Evolutionary conservation across 2,888 invertebrate genomes (phyloP), one percentile per base, ranked within the genome.

Genomic region (Tenthredo notha): DNA sequence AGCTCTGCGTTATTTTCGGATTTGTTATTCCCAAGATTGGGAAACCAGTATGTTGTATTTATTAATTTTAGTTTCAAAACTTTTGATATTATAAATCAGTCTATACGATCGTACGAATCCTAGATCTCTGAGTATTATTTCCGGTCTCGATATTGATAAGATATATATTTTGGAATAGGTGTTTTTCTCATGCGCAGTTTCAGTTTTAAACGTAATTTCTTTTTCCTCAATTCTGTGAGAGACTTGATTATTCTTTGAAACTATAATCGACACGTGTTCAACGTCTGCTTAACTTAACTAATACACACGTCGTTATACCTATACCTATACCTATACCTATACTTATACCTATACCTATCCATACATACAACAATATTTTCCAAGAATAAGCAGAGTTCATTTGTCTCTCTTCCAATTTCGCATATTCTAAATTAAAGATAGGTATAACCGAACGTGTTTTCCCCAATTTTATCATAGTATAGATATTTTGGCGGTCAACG

Each of bases 371-470:
- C 54, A 54, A 54, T 54, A 58, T 61, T 80, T 80, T 61, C 80
- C 58, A 61, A 58, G 61, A 61, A 61, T 37, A 58, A 37, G 10
- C 10, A 37, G 75, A 78, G 37, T 80, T 80, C 58, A 80, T 80
- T 58, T 80, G 61, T 80, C 61, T 80, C 25, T 40, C 61, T 80
- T 80, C 61, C 80, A 80, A 80, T 37, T 40, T 3, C 21, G 47
- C 47, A 77, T 25, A 54, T 50, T 58, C 37, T 40, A 80, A 21
- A 61, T 40, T 61, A 21, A 80, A 33, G 29, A 50, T 80, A 61
- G 61, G 33, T 58, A 80, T 58, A 80, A 80, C 58, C 37, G 33
- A 40, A n/a, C n/a, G 61, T 58, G 77, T 80, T 80, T 80, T 61
- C 61, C 58, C 61, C 37, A 80, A 80, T 40, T 58, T 61, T 77